These are phyloP conservation scores for Nothocercus julius DNA, from an alignment of 2,113 vertebrate genomes.

Conservation along the genomic window DNA sequence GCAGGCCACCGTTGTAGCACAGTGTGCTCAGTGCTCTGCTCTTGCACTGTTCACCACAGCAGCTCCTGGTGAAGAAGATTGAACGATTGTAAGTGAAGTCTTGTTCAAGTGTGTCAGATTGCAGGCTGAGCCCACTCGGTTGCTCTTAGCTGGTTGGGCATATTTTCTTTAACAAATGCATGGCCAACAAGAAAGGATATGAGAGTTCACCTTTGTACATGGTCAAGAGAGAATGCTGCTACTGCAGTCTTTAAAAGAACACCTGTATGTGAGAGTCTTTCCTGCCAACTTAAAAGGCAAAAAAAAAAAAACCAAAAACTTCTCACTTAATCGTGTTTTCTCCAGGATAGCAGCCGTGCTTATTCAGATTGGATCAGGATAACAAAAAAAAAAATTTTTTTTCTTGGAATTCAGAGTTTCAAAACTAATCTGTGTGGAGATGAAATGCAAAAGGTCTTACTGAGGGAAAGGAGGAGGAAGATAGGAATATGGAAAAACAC, in stretches of 20 bases:
- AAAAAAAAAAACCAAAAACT: not conserved
- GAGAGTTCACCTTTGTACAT: not conserved
- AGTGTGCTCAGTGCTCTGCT: rapidly evolving
- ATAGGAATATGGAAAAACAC: not conserved
- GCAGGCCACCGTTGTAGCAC: rapidly evolving
- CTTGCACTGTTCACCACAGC: rapidly evolving
- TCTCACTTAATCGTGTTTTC: not conserved
- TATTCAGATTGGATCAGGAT: not conserved
- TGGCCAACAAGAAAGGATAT: not conserved
- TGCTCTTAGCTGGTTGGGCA: not conserved
- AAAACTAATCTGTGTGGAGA: not conserved
- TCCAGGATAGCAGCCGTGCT: not conserved
- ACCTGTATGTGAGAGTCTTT: not conserved
- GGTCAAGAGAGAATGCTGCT: not conserved
- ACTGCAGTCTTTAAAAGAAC: not conserved
- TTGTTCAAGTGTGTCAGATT: not conserved
- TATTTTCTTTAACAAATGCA: not conserved
- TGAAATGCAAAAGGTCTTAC: not conserved
- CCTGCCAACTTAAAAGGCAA: not conserved
- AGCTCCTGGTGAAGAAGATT: not conserved
- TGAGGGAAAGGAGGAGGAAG: not conserved
- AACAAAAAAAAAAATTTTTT: not conserved
- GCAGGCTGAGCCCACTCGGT: not conserved
- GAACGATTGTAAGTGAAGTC: rapidly evolving
- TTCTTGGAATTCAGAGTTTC: not conserved